Percentiles rank a stretch among this genome's conserved stretches.
Conservation (phyloP, 2,797 vertebrate genomes). For the Toxotes lorentzi region DNA sequence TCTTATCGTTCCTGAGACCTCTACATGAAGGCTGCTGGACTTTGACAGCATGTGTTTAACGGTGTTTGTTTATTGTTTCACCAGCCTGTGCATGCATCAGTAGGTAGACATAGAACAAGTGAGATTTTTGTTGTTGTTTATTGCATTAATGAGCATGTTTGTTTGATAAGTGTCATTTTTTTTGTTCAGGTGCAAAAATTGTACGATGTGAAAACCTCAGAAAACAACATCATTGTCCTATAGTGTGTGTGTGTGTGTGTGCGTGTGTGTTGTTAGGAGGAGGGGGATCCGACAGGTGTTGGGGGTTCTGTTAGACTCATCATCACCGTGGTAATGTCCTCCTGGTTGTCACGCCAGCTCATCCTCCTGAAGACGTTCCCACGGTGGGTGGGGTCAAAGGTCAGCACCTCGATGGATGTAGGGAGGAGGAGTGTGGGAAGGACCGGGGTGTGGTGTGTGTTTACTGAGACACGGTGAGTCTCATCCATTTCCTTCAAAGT, state of each 20-base stretch:
- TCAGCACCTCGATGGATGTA: constrained; percentile 48
- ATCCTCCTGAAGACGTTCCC: constrained; percentile 69
- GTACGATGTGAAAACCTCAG: constrained; percentile 11
- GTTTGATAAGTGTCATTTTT: too few species aligned
- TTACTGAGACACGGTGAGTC: too few species aligned
- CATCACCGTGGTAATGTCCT: constrained; percentile 66
- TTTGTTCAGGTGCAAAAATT: too few species aligned
- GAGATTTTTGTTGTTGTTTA: too few species aligned
- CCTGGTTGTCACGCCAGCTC: constrained; percentile 71
- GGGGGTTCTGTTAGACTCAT: constrained; percentile 74
- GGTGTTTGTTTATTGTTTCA: too few species aligned
- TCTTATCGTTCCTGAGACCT: too few species aligned
- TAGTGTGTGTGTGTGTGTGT: constrained; percentile 33
- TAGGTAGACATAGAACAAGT: too few species aligned
- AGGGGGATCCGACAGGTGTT: constrained; percentile 59
- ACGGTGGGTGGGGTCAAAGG: constrained; percentile 70
- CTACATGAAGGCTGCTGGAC: too few species aligned
- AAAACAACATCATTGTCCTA: neutral
- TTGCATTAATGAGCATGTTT: too few species aligned
- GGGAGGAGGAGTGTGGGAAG: constrained; percentile 24
- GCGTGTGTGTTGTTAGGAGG: neutral
- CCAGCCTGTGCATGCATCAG: too few species aligned
- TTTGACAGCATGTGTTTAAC: too few species aligned
- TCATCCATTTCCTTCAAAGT: neutral
- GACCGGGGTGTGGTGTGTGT: too few species aligned